These are phyloP conservation scores for Philereme transversata DNA, from an alignment of 2,888 invertebrate species.

Conservation along the genomic window DNA sequence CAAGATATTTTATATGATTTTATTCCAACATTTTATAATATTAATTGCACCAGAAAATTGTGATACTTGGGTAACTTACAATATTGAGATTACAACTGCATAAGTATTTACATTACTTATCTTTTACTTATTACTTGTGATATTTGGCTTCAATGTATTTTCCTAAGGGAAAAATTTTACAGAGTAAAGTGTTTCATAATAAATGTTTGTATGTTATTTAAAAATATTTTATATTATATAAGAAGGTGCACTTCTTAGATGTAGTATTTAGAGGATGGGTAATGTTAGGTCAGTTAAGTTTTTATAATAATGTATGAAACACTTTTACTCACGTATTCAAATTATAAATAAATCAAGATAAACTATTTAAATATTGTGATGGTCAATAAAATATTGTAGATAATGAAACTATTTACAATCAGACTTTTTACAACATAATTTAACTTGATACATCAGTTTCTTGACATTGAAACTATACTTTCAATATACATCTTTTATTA, in stretches of 20 bases:
- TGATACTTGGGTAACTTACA: constrained; percentile 74
- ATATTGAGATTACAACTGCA: constrained; percentile 66
- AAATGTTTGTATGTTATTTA: neutral
- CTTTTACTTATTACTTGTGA: constrained; percentile 67
- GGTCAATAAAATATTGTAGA: constrained; percentile 44
- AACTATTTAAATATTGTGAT: constrained; percentile 56
- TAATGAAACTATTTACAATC: constrained; percentile 66
- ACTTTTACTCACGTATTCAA: too few species aligned
- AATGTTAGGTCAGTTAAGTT: neutral
- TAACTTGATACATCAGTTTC: neutral
- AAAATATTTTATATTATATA: too few species aligned
- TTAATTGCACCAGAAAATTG: constrained; percentile 64
- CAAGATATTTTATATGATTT: neutral
- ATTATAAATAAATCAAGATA: constrained; percentile 14
- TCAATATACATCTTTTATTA: too few species aligned
- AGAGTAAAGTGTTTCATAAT: constrained; percentile 48
- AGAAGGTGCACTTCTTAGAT: too few species aligned
- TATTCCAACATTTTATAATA: neutral
- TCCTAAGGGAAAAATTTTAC: constrained; percentile 43
- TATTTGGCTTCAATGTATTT: constrained; percentile 75
- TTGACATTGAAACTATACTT: neutral
- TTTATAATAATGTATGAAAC: neutral
- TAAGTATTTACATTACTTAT: constrained; percentile 54
- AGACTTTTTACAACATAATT: constrained; percentile 58
- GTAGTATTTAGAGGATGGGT: too few species aligned